A percentile compares a stretch with the other conserved stretches of the same genome.
Conservation (phyloP, 1,140 invertebrate genomes). For the Zaprionus vittiger region DNA sequence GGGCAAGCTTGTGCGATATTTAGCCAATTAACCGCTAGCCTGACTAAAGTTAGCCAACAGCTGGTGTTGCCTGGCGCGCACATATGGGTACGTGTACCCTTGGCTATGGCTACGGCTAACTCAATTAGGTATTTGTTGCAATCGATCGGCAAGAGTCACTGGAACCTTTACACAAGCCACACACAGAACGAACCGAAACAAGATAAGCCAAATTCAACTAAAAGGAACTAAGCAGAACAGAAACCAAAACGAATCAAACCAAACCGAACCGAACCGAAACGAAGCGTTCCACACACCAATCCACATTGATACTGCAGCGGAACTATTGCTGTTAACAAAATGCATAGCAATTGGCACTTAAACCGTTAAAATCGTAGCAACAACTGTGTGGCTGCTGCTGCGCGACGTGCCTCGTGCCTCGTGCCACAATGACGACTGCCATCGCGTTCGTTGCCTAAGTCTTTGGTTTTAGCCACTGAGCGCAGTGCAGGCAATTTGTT, state of each 20-base stretch:
- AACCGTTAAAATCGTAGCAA: conserved; percentile 63
- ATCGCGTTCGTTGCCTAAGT: conserved; percentile 73
- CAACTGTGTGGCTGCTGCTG: background rate
- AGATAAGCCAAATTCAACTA: background rate
- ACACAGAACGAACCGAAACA: conserved; percentile 1
- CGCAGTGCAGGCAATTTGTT: conserved; percentile 56
- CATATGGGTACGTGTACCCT: conserved; percentile 47
- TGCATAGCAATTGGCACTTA: conserved; percentile 71
- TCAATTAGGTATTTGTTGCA: conserved; percentile 40
- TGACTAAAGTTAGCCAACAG: conserved; percentile 23
- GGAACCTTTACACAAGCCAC: background rate
- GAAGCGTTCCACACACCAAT: background rate
- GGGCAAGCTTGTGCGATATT: conserved; percentile 46
- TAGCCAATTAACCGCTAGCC: conserved; percentile 57
- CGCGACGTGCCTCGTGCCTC: conserved; percentile 49
- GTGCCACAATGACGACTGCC: conserved; percentile 32
- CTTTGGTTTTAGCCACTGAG: conserved; percentile 60
- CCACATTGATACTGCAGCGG: conserved; percentile 9
- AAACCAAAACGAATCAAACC: background rate
- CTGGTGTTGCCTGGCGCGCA: background rate
- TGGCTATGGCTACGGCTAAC: conserved; percentile 50
- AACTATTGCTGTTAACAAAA: conserved; percentile 52
- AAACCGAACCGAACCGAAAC: background rate
- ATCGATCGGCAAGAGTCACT: conserved; percentile 27
- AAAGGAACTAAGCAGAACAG: background rate